Percentiles rank a stretch among this genome's conserved stretches.
Conservation (phyloP, 2,113 vertebrate species). For the Argyrosomus japonicus region DNA sequence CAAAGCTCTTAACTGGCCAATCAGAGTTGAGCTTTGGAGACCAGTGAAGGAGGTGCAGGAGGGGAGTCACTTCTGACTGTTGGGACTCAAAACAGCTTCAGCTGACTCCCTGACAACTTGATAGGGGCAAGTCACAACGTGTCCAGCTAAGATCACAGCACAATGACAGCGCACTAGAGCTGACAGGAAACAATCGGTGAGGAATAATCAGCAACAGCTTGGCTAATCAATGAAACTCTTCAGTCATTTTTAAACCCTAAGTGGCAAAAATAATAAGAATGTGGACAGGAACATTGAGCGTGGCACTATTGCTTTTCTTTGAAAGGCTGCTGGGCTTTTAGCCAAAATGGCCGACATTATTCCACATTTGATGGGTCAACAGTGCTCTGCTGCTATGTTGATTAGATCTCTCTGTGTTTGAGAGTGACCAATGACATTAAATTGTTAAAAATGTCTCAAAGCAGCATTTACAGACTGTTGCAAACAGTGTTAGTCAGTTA, state of each 20-base stretch:
- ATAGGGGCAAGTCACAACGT: slow-evolving; percentile 50
- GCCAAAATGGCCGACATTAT: background rate
- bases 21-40: background rate
- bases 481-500: background rate
- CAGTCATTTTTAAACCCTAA: background rate
- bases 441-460: background rate
- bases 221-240: background rate
- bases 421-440: background rate
- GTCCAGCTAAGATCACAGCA: slow-evolving; percentile 1
- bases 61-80: slow-evolving; percentile 8
- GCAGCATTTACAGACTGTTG: background rate
- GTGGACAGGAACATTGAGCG: background rate
- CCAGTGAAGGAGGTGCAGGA: background rate
- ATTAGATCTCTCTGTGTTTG: background rate
- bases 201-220: background rate
- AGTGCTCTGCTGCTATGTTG: background rate
- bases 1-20: background rate
- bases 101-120: slow-evolving; percentile 36
- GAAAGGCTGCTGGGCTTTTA: background rate
- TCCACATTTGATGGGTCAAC: background rate
- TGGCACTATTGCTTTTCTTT: background rate
- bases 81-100: slow-evolving; percentile 41
- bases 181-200: too few species aligned
- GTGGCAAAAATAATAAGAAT: too few species aligned
- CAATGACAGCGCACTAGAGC: background rate